These are phyloP conservation scores for Belgica antarctica DNA, from an alignment of 2,888 invertebrate species.

Conservation along the genomic window DNA sequence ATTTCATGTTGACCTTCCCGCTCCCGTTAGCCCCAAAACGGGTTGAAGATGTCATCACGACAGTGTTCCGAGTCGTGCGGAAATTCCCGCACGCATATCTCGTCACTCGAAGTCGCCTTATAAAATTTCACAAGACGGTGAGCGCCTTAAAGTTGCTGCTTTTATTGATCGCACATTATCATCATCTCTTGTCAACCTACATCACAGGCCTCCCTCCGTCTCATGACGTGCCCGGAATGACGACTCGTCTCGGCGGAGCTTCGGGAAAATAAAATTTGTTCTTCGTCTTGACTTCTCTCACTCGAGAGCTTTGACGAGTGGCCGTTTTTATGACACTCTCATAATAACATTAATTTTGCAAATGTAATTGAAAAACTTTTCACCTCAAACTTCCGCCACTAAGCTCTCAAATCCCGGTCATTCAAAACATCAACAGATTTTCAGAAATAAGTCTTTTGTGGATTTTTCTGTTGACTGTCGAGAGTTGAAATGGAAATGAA, in stretches of 20 bases:
- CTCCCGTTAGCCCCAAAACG: no score
- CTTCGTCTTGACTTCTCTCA: not conserved
- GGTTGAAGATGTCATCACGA: no score
- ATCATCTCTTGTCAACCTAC: slow-evolving; percentile 11
- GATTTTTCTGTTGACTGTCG: no score
- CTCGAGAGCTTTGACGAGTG: not conserved
- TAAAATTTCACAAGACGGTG: not conserved
- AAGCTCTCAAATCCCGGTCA: not conserved
- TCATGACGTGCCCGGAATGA: not conserved
- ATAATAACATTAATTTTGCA: not conserved
- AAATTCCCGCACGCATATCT: no score
- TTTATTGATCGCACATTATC: slow-evolving; percentile 8
- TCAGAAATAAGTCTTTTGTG: no score
- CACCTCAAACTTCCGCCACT: not conserved
- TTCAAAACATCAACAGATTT: no score
- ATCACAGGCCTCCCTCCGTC: not conserved
- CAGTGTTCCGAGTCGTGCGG: no score
- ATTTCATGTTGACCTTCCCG: no score
- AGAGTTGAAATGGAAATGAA: not conserved
- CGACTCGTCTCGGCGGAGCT: not conserved
- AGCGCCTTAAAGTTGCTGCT: not conserved
- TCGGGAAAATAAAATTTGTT: not conserved
- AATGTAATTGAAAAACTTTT: slow-evolving; percentile 19
- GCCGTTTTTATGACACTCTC: slow-evolving; percentile 4
- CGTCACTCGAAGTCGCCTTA: no score